phyloP scores from a whole-genome alignment of 2,113 vertebrate genomes.

The Sebastes schlegelii region DNA sequence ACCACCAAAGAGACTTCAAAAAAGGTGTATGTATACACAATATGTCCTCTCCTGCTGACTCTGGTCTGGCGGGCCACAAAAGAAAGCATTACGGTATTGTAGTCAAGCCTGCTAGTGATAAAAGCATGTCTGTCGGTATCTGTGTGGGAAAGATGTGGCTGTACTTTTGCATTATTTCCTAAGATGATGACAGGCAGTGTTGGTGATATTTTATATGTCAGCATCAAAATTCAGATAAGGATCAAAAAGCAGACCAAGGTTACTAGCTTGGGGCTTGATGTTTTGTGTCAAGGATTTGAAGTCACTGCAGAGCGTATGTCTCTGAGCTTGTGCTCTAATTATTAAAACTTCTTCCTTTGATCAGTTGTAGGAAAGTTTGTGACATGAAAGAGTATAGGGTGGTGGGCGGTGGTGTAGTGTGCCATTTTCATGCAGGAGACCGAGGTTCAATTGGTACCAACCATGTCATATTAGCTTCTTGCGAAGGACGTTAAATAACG shows the following conservation, averaged over 20 bases:
- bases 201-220: constrained; percentile 1
- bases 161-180: constrained; percentile 22
- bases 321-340: constrained; percentile 10
- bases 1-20: neutral
- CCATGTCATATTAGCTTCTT: too few species aligned
- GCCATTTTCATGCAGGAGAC: neutral
- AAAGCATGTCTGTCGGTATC: constrained; percentile 21
- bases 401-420: neutral
- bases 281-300: constrained; percentile 10
- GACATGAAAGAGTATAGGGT: too few species aligned
- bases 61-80: constrained; percentile 27
- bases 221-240: constrained; percentile 25
- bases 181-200: constrained; percentile 22
- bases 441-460: too few species aligned
- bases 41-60: neutral
- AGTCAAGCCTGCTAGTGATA: constrained; percentile 14
- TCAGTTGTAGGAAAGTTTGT: neutral
- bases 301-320: neutral
- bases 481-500: too few species aligned
- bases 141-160: constrained; percentile 19
- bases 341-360: neutral
- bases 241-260: constrained; percentile 26
- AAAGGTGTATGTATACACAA: neutral
- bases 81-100: constrained; percentile 13
- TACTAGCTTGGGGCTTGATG: constrained; percentile 1